Conservation (phyloP, 2,888 invertebrate species). For the Auanema freiburgensis region DNA sequence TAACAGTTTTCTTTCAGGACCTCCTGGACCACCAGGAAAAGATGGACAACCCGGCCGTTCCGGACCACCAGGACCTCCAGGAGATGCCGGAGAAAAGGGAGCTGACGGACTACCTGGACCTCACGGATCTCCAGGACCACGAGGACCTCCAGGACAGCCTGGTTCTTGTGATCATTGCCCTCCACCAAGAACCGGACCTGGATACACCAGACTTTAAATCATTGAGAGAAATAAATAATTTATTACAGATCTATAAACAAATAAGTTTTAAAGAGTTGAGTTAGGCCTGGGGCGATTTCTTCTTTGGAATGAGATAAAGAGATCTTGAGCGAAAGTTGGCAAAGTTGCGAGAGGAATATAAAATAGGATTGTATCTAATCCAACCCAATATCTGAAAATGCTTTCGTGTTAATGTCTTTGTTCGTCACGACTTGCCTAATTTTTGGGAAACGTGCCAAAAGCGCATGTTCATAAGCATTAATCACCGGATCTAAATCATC, state of each 20-base stretch:
- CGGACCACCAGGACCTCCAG: constrained; percentile 57
- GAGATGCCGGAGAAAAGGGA: constrained; percentile 59
- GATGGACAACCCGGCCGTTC: constrained; percentile 51
- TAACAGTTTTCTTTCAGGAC: constrained; percentile 49
- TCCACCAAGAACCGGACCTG: constrained; percentile 58
- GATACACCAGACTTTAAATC: constrained; percentile 43
- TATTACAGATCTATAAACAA: constrained; percentile 18
- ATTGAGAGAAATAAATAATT: not conserved
- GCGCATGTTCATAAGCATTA: constrained; percentile 43
- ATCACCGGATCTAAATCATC: constrained; percentile 38
- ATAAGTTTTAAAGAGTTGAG: constrained; percentile 5
- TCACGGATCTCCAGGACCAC: constrained; percentile 45
- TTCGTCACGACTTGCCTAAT: constrained; percentile 14
- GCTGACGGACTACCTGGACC: constrained; percentile 67
- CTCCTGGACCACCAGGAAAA: constrained; percentile 53
- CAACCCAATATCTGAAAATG: constrained; percentile 41
- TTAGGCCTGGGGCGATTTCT: constrained; percentile 23
- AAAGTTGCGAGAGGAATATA: constrained; percentile 48
- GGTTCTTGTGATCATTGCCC: constrained; percentile 64
- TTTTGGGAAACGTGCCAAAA: constrained; percentile 38
- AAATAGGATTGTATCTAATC: constrained; percentile 43
- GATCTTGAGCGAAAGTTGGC: constrained; percentile 45
- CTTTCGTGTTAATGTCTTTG: not conserved
- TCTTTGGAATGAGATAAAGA: constrained; percentile 37
- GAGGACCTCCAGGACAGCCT: constrained; percentile 50